Base-by-base conservation (phyloP, 2,797 vertebrate species). In the Loris lydekkerianus region DNA sequence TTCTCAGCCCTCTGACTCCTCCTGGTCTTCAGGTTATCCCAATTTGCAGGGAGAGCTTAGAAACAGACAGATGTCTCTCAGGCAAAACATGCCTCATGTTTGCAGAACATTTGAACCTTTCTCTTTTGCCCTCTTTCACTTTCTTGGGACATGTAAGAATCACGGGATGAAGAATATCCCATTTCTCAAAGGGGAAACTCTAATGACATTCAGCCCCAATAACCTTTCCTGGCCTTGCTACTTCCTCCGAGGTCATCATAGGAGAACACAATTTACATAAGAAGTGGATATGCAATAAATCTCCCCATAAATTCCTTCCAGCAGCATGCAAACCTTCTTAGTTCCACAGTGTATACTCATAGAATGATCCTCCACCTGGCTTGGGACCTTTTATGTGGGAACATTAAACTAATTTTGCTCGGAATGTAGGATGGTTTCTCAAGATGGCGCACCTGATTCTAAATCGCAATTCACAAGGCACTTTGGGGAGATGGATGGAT, bases 361-460 rank as follows among this genome's bases (percentile, higher is more conserved):
- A 97, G 98, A 98, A 98, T 98, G 98, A 97, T 98, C 98, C 97
- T 98, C 98, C 99, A 99, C 99, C 99, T 99, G 99, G 99, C 98
- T 98, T 93, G 70, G 98, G 98, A 98, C 97, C 96, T 98, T 99
- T 99, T 99, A 99, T 99, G 98, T 99, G 98, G 98, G 99, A 99
- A 99, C 99, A 99, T 99, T 99, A 99, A 99, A 99, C 99, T 99
- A 99, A 99, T 99, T 99, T 99, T 98, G 98, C 98, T 99, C 98
- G 99, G 99, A 99, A 99, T 99, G 99, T 99, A 98, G 98, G 98
- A 99, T 99, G 99, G 98, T 97, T 99, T 99, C 99, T 99, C 99
- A 99, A 99, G 99, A 99, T 99, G 99, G 99, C 99, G 99, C 99
- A 99, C 99, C 99, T 99, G 99, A 99, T 99, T 99, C 99, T 99